Evolutionary conservation across 92 coral and sea anemone species (phyloP), one percentile per base, ranked within the genome.

Genomic region (Desmophyllum pertusum): DNA sequence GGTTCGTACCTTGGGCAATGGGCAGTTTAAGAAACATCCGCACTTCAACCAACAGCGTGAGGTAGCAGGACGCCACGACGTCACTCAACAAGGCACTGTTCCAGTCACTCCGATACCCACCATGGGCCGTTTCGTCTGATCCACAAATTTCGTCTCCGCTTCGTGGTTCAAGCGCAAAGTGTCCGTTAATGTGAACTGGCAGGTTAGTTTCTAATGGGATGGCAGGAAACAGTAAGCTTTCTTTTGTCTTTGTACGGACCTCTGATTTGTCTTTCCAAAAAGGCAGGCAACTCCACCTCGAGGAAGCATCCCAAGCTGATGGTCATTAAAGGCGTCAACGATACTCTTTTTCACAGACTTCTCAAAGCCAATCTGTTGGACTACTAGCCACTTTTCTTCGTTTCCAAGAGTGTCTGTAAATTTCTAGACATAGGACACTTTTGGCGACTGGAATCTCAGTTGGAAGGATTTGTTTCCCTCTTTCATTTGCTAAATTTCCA

Each of bases 171-270:
- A 92, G 78, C 40, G 93, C 95, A 85, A 93, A 93, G 50, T 93
- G 98, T 2, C 95, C 98, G 67, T 93, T 93, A 21, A 93, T 81
- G 88, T 91, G 94, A 33, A 93, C 95, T 3, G 97, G 97, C 23
- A 93, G 86, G 48, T 89, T 88, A 0, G 98, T 92, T 61, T 70
- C 75, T 41, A 89, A 80, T 7, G 98, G 95, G 10, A 94, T 36
- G 98, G 98, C 18, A 94, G 84, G 35, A 92, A 86, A 63, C 94
- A 90, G 64, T 42, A 90, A 17, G 89, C 89, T 38, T 83, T 89
- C 70, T 81, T 74, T 31, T 70, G 0, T 55, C 72, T 39, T 70
- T 88, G 87, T 14, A 52, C 85, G 21, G 21, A 70, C 3, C n/a
- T 25, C 0, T 64, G 37, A 25, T 69, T n/a, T 17, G 23, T 39